A percentile compares a stretch with the other conserved stretches of the same genome.
These are phyloP conservation scores for Stratiolaelaps scimitus DNA, from an alignment of 1,140 invertebrate species.

Conservation along the genomic window DNA sequence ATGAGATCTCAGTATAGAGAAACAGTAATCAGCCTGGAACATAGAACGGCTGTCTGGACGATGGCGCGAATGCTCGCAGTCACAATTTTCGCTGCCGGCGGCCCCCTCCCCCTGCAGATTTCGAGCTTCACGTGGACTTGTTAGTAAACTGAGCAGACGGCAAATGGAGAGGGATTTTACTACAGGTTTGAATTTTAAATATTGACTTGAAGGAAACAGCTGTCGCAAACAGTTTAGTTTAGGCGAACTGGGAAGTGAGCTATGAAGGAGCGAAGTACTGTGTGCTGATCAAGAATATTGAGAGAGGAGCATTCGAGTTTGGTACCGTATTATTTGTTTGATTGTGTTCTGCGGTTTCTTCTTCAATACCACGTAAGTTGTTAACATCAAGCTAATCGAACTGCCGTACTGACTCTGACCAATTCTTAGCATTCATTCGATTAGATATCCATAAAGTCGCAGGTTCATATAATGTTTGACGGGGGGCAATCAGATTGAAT, in stretches of 20 bases:
- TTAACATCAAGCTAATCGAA: too few species aligned
- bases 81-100: neutral
- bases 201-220: neutral
- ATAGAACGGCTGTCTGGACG: too few species aligned
- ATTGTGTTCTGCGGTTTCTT: too few species aligned
- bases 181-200: neutral
- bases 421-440: too few species aligned
- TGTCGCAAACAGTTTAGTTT: neutral
- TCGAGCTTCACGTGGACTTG: conserved; percentile 12
- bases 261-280: neutral
- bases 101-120: neutral
- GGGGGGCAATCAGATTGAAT: too few species aligned
- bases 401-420: too few species aligned
- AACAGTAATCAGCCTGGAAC: too few species aligned
- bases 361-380: too few species aligned
- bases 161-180: neutral
- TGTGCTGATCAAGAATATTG: neutral
- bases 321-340: neutral
- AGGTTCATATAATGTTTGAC: too few species aligned
- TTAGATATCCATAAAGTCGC: too few species aligned
- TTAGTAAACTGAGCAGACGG: neutral
- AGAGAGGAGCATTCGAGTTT: neutral
- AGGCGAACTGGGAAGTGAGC: neutral
- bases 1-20: too few species aligned
- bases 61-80: neutral